phyloP scores from a whole-genome alignment of 2,888 invertebrate genomes.

The Chironomus tentans region DNA sequence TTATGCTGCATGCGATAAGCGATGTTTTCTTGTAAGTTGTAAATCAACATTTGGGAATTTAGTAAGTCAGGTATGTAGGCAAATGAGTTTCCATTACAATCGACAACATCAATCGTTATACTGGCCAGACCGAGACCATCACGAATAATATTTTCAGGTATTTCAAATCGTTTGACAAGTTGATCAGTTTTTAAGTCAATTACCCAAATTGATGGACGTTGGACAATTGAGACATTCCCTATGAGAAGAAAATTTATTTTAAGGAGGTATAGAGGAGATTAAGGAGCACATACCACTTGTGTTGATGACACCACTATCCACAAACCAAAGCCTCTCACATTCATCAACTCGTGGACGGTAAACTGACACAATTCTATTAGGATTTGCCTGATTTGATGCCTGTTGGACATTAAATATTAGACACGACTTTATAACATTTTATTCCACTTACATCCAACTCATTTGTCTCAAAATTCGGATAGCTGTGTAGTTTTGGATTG shows the following conservation, averaged over 20 bases:
- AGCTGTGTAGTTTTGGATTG: constrained; percentile 33
- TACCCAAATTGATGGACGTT: constrained; percentile 54
- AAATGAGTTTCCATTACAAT: constrained; percentile 46
- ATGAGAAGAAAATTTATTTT: constrained; percentile 29
- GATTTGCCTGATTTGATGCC: constrained; percentile 29
- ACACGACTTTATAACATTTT: background rate
- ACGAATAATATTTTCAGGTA: constrained; percentile 37
- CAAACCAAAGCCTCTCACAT: constrained; percentile 68
- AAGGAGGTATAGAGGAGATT: background rate
- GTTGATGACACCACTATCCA: constrained; percentile 65
- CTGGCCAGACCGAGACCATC: constrained; percentile 52
- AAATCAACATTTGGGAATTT: constrained; percentile 49
- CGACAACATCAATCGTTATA: constrained; percentile 55
- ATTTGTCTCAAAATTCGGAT: constrained; percentile 37
- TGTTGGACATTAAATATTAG: constrained; percentile 4
- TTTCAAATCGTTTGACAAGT: constrained; percentile 49
- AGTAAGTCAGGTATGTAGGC: constrained; percentile 61
- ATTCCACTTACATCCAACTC: constrained; percentile 31
- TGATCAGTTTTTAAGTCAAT: constrained; percentile 56
- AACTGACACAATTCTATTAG: constrained; percentile 50
- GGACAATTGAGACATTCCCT: constrained; percentile 45
- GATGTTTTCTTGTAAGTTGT: constrained; percentile 49
- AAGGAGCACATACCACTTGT: constrained; percentile 5
- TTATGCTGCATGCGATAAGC: constrained; percentile 67
- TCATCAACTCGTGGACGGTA: constrained; percentile 60